Percentiles rank a stretch among this genome's conserved stretches.
Evolutionary conservation across 2,113 vertebrate species (phyloP).

Genomic region (Theropithecus gelada): DNA sequence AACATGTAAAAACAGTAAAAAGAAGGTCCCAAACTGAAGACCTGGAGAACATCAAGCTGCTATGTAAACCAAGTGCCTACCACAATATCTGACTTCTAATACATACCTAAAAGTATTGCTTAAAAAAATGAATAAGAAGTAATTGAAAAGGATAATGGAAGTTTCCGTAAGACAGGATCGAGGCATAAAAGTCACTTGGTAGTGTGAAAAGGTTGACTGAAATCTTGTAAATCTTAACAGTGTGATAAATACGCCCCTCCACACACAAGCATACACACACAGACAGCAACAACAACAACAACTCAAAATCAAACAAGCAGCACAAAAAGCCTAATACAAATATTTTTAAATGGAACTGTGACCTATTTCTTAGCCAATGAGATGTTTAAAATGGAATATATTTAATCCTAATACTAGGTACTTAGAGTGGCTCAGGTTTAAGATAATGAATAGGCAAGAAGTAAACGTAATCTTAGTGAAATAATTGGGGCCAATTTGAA

Average conservation of each 20-base stretch:
- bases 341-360: not conserved
- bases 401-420: not conserved
- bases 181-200: not conserved
- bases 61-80: not conserved
- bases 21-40: not conserved
- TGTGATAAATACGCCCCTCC: not conserved
- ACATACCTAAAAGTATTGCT: not conserved
- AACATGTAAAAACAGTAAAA: not conserved
- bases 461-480: not conserved
- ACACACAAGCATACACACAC: not conserved
- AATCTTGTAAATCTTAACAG: not conserved
- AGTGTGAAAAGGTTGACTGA: not conserved
- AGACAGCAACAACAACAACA: not conserved
- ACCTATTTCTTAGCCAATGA: not conserved
- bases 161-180: not conserved
- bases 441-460: not conserved
- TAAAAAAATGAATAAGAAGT: not conserved
- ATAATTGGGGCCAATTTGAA: not conserved
- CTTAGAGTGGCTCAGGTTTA: not conserved
- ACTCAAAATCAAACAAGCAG: not conserved
- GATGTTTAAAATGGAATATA: not conserved
- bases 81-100: not conserved
- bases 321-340: not conserved
- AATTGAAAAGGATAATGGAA: not conserved
- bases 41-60: not conserved